Percentiles rank a stretch among this genome's conserved stretches.
Conservation (phyloP, 2,797 vertebrate species). For the Lacerta viridis region DNA sequence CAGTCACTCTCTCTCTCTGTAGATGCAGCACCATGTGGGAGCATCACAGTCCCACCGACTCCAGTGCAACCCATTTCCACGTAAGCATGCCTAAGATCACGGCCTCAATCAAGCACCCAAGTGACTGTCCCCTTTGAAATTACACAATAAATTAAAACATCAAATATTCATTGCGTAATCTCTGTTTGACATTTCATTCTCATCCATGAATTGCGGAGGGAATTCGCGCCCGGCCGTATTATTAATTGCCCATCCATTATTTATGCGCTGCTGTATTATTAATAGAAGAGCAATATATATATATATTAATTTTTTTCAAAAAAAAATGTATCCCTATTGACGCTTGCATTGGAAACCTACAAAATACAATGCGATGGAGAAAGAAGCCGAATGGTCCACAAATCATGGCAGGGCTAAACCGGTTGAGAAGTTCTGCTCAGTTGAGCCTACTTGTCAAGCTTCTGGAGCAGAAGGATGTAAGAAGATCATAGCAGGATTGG, state of each 20-base stretch:
- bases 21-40: neutral
- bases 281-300: slow-evolving; percentile 58
- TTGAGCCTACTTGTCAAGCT: neutral
- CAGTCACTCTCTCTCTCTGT: neutral
- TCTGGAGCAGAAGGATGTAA: too few relatives aligned
- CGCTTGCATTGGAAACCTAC: neutral
- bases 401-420: too few relatives aligned
- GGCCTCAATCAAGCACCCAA: slow-evolving; percentile 31
- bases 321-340: slow-evolving; percentile 49
- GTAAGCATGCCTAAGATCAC: neutral
- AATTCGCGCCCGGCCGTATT: slow-evolving; percentile 45
- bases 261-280: slow-evolving; percentile 64
- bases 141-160: slow-evolving; percentile 61
- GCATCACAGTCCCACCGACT: neutral
- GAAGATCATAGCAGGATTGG: neutral
- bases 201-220: slow-evolving; percentile 52
- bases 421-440: too few relatives aligned
- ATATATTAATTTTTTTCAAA: neutral
- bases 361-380: neutral
- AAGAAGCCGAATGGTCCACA: neutral
- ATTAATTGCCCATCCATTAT: slow-evolving; percentile 66
- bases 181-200: slow-evolving; percentile 58
- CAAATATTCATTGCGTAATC: slow-evolving; percentile 66
- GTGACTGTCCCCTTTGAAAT: slow-evolving; percentile 31
- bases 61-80: neutral